Percentiles rank a stretch among this genome's conserved stretches.
These are phyloP conservation scores for Cerastoderma edule DNA, from an alignment of 2,888 invertebrate species.

Conservation along the genomic window DNA sequence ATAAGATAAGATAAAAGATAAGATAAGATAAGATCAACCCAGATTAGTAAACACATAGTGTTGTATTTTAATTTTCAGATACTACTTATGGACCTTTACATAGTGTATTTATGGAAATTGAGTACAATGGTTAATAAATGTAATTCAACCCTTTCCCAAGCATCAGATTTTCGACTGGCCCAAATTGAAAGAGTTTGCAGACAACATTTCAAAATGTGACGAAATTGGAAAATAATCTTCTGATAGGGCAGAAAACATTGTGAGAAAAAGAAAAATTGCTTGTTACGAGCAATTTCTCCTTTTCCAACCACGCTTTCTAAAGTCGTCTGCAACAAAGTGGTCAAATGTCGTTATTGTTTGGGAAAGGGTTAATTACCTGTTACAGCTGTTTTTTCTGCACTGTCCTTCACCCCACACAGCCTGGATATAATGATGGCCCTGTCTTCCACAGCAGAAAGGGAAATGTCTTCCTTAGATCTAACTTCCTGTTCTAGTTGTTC, in stretches of 20 bases:
- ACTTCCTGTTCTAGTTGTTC: conserved; percentile 29
- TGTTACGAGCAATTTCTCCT: background rate
- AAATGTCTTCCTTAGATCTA: conserved; percentile 40
- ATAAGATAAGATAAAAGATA: too few relatives aligned
- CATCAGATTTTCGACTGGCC: too few relatives aligned
- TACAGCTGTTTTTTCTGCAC: conserved; percentile 2
- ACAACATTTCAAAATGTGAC: too few relatives aligned
- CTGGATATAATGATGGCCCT: conserved; percentile 20
- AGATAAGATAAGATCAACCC: too few relatives aligned
- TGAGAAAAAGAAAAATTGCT: background rate
- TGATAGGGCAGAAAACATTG: background rate
- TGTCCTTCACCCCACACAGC: conserved; percentile 1
- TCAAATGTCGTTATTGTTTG: background rate
- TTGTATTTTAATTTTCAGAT: too few relatives aligned
- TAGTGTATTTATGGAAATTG: too few relatives aligned
- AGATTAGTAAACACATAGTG: too few relatives aligned
- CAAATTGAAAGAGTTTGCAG: too few relatives aligned
- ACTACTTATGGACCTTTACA: too few relatives aligned
- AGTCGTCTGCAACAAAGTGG: background rate
- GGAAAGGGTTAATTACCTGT: background rate
- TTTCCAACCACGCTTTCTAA: background rate
- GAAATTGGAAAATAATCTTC: too few relatives aligned
- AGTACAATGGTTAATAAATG: too few relatives aligned
- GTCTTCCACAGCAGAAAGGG: conserved; percentile 23
- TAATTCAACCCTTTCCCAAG: too few relatives aligned